A percentile compares a stretch with the other conserved stretches of the same genome.
Conservation (phyloP, 2,888 invertebrate species). For the Nomada lathburiana region DNA sequence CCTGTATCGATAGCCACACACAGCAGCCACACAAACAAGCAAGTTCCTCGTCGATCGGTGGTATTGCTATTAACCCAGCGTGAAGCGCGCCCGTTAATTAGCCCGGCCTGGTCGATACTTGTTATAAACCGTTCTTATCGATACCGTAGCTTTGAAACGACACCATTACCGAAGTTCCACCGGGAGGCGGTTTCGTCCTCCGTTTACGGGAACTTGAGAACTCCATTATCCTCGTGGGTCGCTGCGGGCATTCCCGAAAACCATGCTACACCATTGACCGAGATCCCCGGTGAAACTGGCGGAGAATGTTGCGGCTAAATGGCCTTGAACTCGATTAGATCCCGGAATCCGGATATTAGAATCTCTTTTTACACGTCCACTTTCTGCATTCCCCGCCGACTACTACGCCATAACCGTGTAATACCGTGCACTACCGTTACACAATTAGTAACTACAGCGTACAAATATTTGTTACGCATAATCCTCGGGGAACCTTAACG, state of each 20-base stretch:
- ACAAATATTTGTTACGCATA: conserved; percentile 37
- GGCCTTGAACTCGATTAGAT: conserved; percentile 72
- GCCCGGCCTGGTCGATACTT: conserved; percentile 43
- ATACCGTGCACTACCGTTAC: conserved; percentile 11
- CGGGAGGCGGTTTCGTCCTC: conserved; percentile 64
- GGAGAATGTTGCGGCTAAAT: conserved; percentile 57
- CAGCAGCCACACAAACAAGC: not conserved
- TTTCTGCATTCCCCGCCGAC: conserved; percentile 17
- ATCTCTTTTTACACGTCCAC: conserved; percentile 54
- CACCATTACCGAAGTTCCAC: conserved; percentile 60
- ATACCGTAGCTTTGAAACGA: conserved; percentile 57
- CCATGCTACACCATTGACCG: conserved; percentile 67
- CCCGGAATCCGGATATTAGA: conserved; percentile 36
- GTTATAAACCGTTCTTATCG: conserved; percentile 55
- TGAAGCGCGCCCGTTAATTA: conserved; percentile 44
- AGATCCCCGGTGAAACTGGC: conserved; percentile 58
- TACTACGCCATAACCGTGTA: conserved; percentile 10
- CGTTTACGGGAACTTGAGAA: conserved; percentile 71
- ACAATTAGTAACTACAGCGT: conserved; percentile 40
- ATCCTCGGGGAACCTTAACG: not conserved
- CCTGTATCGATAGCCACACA: not conserved
- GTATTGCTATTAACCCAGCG: conserved; percentile 15
- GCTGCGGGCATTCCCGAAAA: conserved; percentile 67
- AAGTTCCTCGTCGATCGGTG: not conserved
- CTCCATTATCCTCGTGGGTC: conserved; percentile 65